Conservation (phyloP, 2,113 vertebrate species). For the Campylomormyrus tamandua region DNA sequence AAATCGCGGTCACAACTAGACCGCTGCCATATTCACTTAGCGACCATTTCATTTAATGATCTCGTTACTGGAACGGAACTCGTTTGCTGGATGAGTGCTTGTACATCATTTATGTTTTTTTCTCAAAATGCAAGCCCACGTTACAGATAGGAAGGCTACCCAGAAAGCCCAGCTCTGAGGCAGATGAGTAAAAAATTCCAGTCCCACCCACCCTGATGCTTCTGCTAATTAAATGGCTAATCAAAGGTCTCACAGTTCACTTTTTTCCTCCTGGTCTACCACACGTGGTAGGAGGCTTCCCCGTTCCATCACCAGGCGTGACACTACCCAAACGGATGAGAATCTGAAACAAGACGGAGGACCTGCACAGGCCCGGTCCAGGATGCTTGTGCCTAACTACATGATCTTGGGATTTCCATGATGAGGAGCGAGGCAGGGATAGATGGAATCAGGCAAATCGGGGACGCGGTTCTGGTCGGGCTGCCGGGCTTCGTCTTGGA, state of each 20-base stretch:
- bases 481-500: neutral
- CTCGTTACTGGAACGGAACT: neutral
- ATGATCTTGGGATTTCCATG: neutral
- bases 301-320: neutral
- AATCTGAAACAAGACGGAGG: neutral
- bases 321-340: neutral
- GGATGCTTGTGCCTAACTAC: neutral
- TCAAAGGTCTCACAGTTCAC: neutral
- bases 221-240: neutral
- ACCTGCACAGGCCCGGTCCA: neutral
- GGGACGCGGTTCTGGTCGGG: neutral
- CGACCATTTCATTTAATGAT: neutral
- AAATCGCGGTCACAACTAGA: neutral
- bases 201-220: neutral
- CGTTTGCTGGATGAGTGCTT: neutral
- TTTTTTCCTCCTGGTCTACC: neutral
- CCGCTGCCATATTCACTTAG: neutral
- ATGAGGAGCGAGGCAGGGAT: neutral
- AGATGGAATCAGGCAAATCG: neutral
- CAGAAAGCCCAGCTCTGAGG: neutral
- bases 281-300: neutral
- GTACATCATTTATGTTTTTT: neutral
- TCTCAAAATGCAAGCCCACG: neutral
- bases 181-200: neutral
- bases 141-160: neutral